Evolutionary conservation across 2,113 vertebrate species (phyloP), one percentile per base, ranked within the genome.

Genomic region (Tapirus terrestris): DNA sequence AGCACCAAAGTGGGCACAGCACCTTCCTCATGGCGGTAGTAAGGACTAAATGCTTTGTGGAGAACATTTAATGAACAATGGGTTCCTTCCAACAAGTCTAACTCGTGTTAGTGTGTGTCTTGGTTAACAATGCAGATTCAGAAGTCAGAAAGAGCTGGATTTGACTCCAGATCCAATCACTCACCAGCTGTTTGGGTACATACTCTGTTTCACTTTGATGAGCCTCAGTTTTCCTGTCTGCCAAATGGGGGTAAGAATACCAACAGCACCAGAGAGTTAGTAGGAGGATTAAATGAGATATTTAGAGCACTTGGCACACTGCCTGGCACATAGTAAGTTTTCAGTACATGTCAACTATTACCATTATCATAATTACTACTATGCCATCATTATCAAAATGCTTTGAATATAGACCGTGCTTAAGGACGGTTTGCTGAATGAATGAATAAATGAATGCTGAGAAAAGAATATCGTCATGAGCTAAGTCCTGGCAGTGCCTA

Each of bases 211-310:
- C 31, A 65, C 23, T 45, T 88, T 29, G 20, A 2, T 9, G 21
- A 65, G 29, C 56, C 80, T 75, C 16, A 29, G 31, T 81, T 86
- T 91, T 73, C 39, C 70, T 61, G 68, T 33, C 27, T 80, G 29
- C 43, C 73, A 89, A 89, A 65, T 84, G 58, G 31, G 18, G 16
- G 7, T 67, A 60, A 85, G 60, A 67, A 61, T 20, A 85, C 67
- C 14, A 33, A 60, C 23, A 61, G 48, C 45, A 82, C 72, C 60
- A 36, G 8, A 80, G 45, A 91, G 45, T 48, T 53, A n/a, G 17
- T 39, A 16, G 81, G 73, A 95, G 56, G n/a, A 56, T 86, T 75
- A 95, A 88, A 81, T 13, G 53, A 98, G 56, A 33, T 77, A 25
- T 67, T 87, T 76, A 60, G 39, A 85, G 72, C n/a, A 39, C 67